Percentiles rank a stretch among this genome's conserved stretches.
These are phyloP conservation scores for Salminus brasiliensis DNA, from an alignment of 2,113 vertebrate species.

Conservation along the genomic window DNA sequence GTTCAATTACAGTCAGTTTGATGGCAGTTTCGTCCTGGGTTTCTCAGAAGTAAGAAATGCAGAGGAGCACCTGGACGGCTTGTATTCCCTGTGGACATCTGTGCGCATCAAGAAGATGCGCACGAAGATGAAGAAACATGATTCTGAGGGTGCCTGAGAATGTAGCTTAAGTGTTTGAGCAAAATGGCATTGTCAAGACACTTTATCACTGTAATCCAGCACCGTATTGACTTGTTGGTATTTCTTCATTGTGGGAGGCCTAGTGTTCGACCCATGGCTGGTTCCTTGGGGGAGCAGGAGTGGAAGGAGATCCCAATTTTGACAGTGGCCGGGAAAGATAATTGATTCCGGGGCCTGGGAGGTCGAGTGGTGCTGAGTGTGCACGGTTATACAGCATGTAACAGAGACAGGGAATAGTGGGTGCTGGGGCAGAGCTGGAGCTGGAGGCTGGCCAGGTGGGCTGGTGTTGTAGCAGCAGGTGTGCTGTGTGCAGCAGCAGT, in stretches of 20 bases:
- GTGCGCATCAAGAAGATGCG: constrained; percentile 49
- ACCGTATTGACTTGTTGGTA: constrained; percentile 33
- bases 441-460: constrained; percentile 66
- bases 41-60: constrained; percentile 45
- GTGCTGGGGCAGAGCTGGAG: constrained; percentile 55
- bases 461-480: constrained; percentile 59
- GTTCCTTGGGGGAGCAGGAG: background rate
- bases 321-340: background rate
- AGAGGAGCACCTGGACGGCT: constrained; percentile 18
- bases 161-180: background rate
- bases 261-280: background rate
- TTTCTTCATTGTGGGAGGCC: background rate
- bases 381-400: background rate
- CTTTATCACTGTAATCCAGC: background rate
- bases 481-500: constrained; percentile 70
- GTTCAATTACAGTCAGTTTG: constrained; percentile 52
- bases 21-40: constrained; percentile 7
- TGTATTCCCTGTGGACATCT: constrained; percentile 46
- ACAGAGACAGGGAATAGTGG: constrained; percentile 55
- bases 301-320: background rate
- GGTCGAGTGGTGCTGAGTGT: background rate
- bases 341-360: background rate
- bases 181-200: background rate
- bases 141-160: background rate
- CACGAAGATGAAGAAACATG: too few relatives aligned